Base-by-base conservation (phyloP, 2,888 invertebrate species). In the Incurvaria masculella region DNA sequence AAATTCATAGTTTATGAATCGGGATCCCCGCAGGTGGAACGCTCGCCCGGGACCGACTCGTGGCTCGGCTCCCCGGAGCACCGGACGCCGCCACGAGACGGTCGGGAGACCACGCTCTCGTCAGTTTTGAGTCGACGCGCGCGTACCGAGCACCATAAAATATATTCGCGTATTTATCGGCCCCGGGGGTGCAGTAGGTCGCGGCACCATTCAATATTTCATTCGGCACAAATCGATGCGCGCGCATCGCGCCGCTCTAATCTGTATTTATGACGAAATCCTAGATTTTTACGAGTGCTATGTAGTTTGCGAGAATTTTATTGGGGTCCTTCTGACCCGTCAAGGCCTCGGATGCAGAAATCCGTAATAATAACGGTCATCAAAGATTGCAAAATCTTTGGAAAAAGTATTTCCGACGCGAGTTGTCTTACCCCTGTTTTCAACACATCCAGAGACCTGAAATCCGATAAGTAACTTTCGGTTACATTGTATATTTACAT, bases 201-300 rank as follows among this genome's bases (percentile, higher is more conserved):
- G 39, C 18, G 27, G 60, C 56, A 60, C 57, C 53, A 56, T 46
- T 74, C 72, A 69, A 76, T 75, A 69, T 71, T 74, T 73, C 71
- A 76, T 74, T 68, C 63, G 57, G 56, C 62, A 59, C 62, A 33
- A 68, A 68, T 67, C 70, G 69, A 68, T 68, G 70, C 68, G 6
- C 14, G 33, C 33, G 33, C 33, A 4, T n/a, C 41, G 20, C 27
- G 5, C 14, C 8, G 4, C 23, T 27, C 23, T 50, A 45, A 50
- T 50, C 42, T 39, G 50, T 39, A 48, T 50, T 50, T 50, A 47
- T 47, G 47, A 46, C 16, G 27, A 16, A 44, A 21, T 44, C 33
- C 40, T 33, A 33, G 3, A 33, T 33, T 33, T 33, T 33, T 14
- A 33, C 14, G 8, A 14, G 23, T 10, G 5, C 14, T 8, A 33